These are phyloP conservation scores for Megamerina dolium DNA, from an alignment of 2,888 invertebrate species.

Conservation along the genomic window DNA sequence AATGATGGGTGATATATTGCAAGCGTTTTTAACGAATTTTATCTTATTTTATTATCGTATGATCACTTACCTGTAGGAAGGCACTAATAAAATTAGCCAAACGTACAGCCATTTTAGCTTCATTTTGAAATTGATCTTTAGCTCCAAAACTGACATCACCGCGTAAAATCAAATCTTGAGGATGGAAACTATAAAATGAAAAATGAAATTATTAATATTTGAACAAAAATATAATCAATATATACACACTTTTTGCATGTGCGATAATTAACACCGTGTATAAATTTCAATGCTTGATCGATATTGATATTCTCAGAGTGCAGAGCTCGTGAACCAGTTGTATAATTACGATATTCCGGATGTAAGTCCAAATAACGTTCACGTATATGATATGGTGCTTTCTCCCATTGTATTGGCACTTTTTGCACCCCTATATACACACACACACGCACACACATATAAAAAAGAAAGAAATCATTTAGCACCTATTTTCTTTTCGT, in stretches of 20 bases:
- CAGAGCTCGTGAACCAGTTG: conserved; percentile 60
- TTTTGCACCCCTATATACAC: conserved; percentile 70
- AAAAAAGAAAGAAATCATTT: neutral
- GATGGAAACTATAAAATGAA: conserved; percentile 55
- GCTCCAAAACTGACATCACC: conserved; percentile 86
- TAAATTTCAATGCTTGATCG: conserved; percentile 71
- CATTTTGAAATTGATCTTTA: conserved; percentile 84
- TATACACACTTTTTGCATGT: conserved; percentile 51
- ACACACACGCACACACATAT: neutral
- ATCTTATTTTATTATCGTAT: neutral
- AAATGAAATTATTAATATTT: conserved; percentile 7
- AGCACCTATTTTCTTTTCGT: neutral
- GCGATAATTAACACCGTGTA: conserved; percentile 59
- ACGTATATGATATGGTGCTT: conserved; percentile 62
- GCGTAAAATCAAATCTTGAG: conserved; percentile 68
- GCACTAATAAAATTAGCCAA: conserved; percentile 93
- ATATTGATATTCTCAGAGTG: conserved; percentile 66
- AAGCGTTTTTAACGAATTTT: neutral
- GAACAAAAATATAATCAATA: neutral
- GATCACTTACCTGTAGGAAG: conserved; percentile 68
- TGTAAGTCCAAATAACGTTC: conserved; percentile 69
- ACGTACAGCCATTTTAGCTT: conserved; percentile 94
- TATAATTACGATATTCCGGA: conserved; percentile 67
- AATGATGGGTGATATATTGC: neutral
- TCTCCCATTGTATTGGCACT: conserved; percentile 76